Evolutionary conservation across 1,140 invertebrate genomes (phyloP), one percentile per base, ranked within the genome.

Genomic region (Drosophila lacteicornis): DNA sequence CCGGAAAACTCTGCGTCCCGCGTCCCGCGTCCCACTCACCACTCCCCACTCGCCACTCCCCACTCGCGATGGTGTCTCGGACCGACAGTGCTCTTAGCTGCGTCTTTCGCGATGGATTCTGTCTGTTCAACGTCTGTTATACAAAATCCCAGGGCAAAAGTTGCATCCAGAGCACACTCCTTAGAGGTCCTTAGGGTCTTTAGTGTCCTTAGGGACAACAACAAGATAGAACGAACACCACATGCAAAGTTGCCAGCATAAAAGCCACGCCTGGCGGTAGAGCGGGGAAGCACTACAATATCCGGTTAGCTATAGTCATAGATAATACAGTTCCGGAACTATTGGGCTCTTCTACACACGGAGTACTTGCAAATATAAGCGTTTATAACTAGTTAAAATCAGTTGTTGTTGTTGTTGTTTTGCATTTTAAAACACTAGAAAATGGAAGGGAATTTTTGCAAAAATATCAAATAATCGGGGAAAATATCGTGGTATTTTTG

Each of bases 41-140:
- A 63, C 53, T 56, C 33, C 22, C 25, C 50, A 27, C 53, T 56
- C 33, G 15, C 25, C 50, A 27, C 56, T 46, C 27, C 53, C 53
- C 53, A 56, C 53, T 56, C 63, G 40, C 67, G 67, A 46, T 22
- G 50, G 15, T 4, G 15, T 30, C 27, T 13, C 27, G 19, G 4
- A 51, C 50, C 50, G n/a, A 53, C 27, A 25, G 33, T 33, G 69
- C 53, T 74, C 30, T 43, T 58, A 27, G 47, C 57, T 62, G 71
- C 71, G 58, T 36, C 71, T 75, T 75, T 74, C 56, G 71, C 71
- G 36, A 75, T 75, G 71, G 57, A 75, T 75, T 73, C 42, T 75
- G 62, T 42, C 55, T 27, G 33, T 36, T 33, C 8, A 36, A 36
- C 25, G 38, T 45, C 27, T 45, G 57, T 19, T 36, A 30, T 13